A percentile compares a stretch with the other conserved stretches of the same genome.
Evolutionary conservation across 1,140 invertebrate species (phyloP).

Genomic region (Temnothorax nylanderi): DNA sequence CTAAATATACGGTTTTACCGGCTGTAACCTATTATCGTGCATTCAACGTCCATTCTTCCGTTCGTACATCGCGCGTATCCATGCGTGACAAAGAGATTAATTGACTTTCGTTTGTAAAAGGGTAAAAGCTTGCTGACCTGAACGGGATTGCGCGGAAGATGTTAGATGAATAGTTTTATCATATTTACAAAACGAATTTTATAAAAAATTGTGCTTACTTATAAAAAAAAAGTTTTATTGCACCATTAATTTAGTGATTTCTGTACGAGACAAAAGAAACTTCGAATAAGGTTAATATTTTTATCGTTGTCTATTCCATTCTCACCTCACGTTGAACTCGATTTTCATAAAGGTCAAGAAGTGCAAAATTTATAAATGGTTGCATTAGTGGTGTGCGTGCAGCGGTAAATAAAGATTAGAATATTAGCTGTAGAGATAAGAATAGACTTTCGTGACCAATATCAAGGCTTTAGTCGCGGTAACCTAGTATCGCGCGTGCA

Average conservation of each 20-base stretch:
- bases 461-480: conserved; percentile 13
- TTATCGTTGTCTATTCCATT: not conserved
- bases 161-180: conserved; percentile 24
- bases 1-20: conserved; percentile 31
- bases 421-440: conserved; percentile 12
- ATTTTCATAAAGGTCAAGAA: not conserved
- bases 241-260: not conserved
- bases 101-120: conserved; percentile 55
- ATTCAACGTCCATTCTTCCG: conserved; percentile 39
- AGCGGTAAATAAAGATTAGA: conserved; percentile 6
- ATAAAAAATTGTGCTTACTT: not conserved
- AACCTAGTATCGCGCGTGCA: conserved; percentile 25
- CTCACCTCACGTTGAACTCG: not conserved
- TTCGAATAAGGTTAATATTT: not conserved
- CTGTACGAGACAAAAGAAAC: not conserved
- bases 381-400: not conserved
- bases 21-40: conserved; percentile 52
- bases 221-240: not conserved
- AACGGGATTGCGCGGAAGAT: conserved; percentile 33
- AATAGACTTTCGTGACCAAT: conserved; percentile 30
- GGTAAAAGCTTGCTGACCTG: conserved; percentile 38
- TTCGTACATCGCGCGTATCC: conserved; percentile 40
- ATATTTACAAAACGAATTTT: conserved; percentile 14
- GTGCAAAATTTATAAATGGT: not conserved
- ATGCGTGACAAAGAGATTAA: conserved; percentile 59